Evolutionary conservation across 2,113 vertebrate genomes (phyloP), one percentile per base, ranked within the genome.

Genomic region (Planiliza haematocheilus): DNA sequence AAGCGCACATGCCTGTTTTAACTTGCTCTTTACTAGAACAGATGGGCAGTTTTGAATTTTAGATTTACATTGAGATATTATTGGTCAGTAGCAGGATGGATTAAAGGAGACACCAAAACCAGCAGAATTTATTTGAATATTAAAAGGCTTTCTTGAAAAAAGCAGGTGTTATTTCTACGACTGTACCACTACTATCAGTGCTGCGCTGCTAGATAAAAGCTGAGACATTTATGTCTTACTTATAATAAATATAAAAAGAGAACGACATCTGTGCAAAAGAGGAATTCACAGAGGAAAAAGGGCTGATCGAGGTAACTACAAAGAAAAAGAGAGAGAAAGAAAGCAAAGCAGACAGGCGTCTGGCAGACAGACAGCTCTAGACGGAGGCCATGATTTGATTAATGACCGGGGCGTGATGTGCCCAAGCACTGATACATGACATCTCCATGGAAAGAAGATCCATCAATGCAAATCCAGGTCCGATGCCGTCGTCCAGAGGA

Each of bases 401-500:
- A 93, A 94, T 91, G 93, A 84, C 75, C 46, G 45, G 83, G 72
- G 86, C 79, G 79, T 90, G 92, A 92, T 88, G 88, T 74, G 79
- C 83, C 82, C 75, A 68, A 71, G 83, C 88, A 83, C 79, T 85
- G 89, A 91, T 86, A 91, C 90, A 91, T 89, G 91, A 90, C 90
- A 84, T 90, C 81, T 73, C 73, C 85, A 90, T 90, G 90, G 92
- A 93, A 93, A 93, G 88, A 91, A 90, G 90, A 93, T 92, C 91
- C 86, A 91, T 91, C 91, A 88, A 93, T 93, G 94, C 93, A 94
- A 93, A 93, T 93, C 74, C 76, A 45, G 82, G 86, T 74, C 74
- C 18, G 80, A 82, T 72, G 53, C 67, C 57, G 21, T 79, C 84
- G 39, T 86, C 85, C 81, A 73, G 80, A 85, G 87, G 77, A 88